Conservation (phyloP, 2,888 invertebrate species). For the Nymphalis urticae region DNA sequence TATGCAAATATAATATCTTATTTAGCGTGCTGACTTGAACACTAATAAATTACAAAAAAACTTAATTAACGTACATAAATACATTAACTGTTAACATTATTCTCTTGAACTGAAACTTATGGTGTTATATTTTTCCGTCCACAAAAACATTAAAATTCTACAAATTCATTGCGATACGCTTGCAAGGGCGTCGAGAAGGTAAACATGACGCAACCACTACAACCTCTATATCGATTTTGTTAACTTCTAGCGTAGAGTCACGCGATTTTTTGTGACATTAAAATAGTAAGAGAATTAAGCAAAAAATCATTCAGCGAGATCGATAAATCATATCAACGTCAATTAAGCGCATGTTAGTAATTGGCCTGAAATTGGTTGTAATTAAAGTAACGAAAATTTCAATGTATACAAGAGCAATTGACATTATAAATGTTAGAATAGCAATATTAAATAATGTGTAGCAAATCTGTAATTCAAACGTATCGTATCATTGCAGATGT, state of each 20-base stretch:
- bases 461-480: background rate
- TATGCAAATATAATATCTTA: too few species aligned
- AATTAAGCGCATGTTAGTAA: background rate
- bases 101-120: too few species aligned
- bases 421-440: background rate
- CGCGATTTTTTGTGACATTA: constrained; percentile 51
- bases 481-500: constrained; percentile 1
- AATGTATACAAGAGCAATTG: background rate
- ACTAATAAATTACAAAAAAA: too few species aligned
- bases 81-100: background rate
- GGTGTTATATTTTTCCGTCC: background rate
- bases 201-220: constrained; percentile 68
- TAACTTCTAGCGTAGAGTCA: constrained; percentile 61
- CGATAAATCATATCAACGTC: background rate
- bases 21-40: too few species aligned
- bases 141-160: constrained; percentile 21
- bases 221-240: constrained; percentile 73
- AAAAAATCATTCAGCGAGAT: background rate
- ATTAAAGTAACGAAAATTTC: background rate
- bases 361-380: background rate
- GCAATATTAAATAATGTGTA: constrained; percentile 1
- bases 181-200: constrained; percentile 60
- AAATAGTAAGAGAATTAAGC: background rate
- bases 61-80: too few species aligned
- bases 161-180: constrained; percentile 34